Evolutionary conservation across 2,113 vertebrate species (phyloP).

Genomic region (Aphelocoma coerulescens): DNA sequence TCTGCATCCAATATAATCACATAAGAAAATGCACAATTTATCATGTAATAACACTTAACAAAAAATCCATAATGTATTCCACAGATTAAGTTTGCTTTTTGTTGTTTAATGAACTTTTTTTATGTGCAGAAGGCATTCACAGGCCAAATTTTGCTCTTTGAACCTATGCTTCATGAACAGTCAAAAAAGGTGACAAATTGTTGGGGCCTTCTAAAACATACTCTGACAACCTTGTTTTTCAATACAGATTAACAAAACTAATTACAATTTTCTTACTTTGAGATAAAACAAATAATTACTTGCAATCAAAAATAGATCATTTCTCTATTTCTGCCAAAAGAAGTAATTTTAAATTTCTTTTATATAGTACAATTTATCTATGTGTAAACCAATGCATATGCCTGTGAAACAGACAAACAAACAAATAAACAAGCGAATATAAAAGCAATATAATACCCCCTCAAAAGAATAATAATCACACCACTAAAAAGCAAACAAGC

Average conservation of each 20-base stretch:
- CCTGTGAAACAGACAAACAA: background rate
- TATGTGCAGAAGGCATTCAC: background rate
- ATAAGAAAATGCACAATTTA: background rate
- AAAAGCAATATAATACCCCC: background rate
- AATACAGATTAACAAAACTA: background rate
- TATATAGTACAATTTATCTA: background rate
- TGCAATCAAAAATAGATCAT: background rate
- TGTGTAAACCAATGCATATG: background rate
- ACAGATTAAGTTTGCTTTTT: background rate
- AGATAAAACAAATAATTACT: slow-evolving; percentile 15
- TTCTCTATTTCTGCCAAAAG: slow-evolving; percentile 9
- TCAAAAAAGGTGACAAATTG: slow-evolving; percentile 33
- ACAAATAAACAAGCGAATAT: background rate
- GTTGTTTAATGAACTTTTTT: background rate
- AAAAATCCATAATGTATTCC: background rate
- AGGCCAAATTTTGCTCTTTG: background rate
- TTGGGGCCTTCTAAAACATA: background rate
- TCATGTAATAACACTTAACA: background rate
- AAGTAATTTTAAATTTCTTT: slow-evolving; percentile 23
- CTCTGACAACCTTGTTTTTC: background rate
- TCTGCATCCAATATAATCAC: background rate
- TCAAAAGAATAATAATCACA: slow-evolving; percentile 25
- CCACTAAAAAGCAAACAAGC: slow-evolving; percentile 10
- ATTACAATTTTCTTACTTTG: background rate
- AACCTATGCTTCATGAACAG: background rate